A percentile compares a stretch with the other conserved stretches of the same genome.
phyloP scores from a whole-genome alignment of 1,140 invertebrate genomes.

The Drosophila persimilis region DNA sequence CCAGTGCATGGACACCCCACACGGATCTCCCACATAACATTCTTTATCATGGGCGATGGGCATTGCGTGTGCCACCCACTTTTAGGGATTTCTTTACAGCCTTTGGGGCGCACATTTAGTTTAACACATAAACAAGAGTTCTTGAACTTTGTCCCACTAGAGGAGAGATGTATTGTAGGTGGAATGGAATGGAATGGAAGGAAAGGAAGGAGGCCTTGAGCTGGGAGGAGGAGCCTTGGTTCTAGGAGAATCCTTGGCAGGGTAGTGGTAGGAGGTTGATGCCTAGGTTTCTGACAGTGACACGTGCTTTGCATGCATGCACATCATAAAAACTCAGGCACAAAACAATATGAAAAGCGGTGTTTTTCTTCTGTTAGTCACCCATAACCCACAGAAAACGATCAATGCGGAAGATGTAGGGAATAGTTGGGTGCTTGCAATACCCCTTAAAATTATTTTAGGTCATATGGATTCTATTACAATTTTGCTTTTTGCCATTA shows the following conservation, averaged over 20 bases:
- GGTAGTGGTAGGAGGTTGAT: constrained; percentile 24
- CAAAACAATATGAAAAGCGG: constrained; percentile 57
- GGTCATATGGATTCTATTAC: no score
- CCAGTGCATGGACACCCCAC: constrained; percentile 38
- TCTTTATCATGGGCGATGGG: constrained; percentile 15
- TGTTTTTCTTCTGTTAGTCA: constrained; percentile 3
- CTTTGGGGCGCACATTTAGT: constrained; percentile 45
- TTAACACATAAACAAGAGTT: constrained; percentile 72
- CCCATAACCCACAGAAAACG: constrained; percentile 6
- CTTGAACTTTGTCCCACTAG: constrained; percentile 57
- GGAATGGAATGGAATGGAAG: neutral
- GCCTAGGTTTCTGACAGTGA: constrained; percentile 69
- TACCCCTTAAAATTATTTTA: no score
- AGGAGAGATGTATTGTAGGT: no score
- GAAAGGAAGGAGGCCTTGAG: constrained; percentile 21
- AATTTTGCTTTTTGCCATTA: no score
- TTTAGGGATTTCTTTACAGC: constrained; percentile 28
- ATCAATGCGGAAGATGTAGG: constrained; percentile 17
- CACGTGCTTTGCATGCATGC: constrained; percentile 81
- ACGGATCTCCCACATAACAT: constrained; percentile 8
- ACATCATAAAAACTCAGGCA: constrained; percentile 75
- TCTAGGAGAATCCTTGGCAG: constrained; percentile 10
- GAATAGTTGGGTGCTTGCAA: no score
- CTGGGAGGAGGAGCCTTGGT: constrained; percentile 23
- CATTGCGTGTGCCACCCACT: constrained; percentile 75